Percentiles rank a stretch among this genome's conserved stretches.
Evolutionary conservation across 2,113 vertebrate genomes (phyloP).

Genomic region (Aptenodytes forsteri): DNA sequence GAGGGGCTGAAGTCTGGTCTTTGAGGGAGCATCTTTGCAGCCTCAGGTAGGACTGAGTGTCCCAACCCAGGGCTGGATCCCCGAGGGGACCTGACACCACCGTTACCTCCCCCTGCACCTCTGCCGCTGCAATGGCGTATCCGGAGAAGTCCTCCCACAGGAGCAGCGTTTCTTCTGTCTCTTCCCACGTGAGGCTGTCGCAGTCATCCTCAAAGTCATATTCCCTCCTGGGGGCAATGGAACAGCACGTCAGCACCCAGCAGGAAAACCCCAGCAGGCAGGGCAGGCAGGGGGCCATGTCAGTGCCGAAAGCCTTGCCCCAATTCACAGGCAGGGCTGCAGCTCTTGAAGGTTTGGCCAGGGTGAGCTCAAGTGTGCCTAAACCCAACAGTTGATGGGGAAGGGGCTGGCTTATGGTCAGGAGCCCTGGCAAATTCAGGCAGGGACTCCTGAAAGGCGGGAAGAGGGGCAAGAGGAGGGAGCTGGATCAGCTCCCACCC

Average conservation of each 20-base stretch:
- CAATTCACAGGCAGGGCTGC: fast-evolving
- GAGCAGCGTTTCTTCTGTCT: conserved; percentile 94
- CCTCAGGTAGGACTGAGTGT: neutral
- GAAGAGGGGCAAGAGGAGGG: neutral
- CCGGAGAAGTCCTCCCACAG: conserved; percentile 98
- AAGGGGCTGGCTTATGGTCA: neutral
- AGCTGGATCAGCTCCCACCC: neutral
- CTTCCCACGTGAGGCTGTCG: conserved; percentile 97
- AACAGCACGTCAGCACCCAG: neutral
- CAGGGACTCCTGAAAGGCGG: neutral
- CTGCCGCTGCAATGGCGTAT: conserved; percentile 84
- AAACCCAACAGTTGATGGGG: neutral
- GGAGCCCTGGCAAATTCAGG: neutral
- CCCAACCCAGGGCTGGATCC: neutral
- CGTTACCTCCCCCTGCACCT: conserved; percentile 90
- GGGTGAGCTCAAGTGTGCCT: neutral
- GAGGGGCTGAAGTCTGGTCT: neutral
- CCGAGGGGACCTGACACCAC: neutral
- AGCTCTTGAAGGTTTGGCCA: neutral
- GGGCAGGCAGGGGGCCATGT: no score
- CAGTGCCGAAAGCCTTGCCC: neutral
- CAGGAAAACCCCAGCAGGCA: neutral
- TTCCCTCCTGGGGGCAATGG: conserved; percentile 81
- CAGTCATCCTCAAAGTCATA: conserved; percentile 98
- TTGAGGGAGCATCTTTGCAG: neutral